phyloP scores from a whole-genome alignment of 2,113 vertebrate genomes.

The Limanda limanda region DNA sequence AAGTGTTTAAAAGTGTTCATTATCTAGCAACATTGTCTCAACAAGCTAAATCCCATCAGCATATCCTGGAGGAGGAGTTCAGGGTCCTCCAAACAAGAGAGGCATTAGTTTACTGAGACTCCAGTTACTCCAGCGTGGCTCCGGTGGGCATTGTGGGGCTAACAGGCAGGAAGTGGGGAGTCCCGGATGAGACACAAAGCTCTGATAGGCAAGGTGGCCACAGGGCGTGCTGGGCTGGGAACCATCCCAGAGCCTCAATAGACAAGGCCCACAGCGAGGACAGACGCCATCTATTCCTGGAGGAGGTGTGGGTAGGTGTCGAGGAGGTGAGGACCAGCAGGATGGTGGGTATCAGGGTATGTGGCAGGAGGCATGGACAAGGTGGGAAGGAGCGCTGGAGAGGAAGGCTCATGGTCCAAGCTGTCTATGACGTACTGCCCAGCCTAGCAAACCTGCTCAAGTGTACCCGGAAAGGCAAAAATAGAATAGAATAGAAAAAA shows the following conservation, averaged over 20 bases:
- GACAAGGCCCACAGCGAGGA: not conserved
- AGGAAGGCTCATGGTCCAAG: not conserved
- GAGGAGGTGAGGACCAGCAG: slow-evolving; percentile 2
- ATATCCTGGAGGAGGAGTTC: not conserved
- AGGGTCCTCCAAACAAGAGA: not conserved
- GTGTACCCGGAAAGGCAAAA: too few relatives aligned
- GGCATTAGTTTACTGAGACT: not conserved
- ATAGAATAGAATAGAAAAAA: too few relatives aligned
- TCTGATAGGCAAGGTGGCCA: not conserved
- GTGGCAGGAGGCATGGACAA: not conserved
- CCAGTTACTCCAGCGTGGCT: not conserved
- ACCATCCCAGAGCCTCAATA: not conserved
- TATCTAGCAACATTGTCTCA: too few relatives aligned
- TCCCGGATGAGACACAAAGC: too few relatives aligned
- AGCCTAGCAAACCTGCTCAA: not conserved
- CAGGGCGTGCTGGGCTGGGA: not conserved
- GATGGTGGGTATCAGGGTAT: not conserved
- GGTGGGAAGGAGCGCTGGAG: not conserved
- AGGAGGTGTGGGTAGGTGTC: not conserved
- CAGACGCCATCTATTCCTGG: not conserved
- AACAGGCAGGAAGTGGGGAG: not conserved
- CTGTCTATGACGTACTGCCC: not conserved
- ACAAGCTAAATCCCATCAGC: not conserved
- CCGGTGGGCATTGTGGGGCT: not conserved
- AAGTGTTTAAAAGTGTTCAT: too few relatives aligned